These are phyloP conservation scores for Halesus radiatus DNA, from an alignment of 1,140 invertebrate species.

Conservation along the genomic window DNA sequence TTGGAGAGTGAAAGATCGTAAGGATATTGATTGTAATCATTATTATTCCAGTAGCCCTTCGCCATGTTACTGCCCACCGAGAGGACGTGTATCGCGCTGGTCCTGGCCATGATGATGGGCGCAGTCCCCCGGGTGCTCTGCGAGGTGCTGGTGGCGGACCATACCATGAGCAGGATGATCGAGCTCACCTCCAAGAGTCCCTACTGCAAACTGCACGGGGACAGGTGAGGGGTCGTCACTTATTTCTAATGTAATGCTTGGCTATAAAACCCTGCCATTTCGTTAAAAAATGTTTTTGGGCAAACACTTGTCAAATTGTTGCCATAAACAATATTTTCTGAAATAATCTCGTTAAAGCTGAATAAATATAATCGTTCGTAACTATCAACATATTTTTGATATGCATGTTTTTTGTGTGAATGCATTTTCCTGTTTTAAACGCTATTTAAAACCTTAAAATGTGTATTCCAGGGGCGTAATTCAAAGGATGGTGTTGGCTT, in stretches of 20 bases:
- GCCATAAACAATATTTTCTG: too few relatives aligned
- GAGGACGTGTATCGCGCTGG: constrained; percentile 39
- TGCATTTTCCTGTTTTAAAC: too few relatives aligned
- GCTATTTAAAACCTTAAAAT: neutral
- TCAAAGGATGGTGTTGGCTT: constrained; percentile 72
- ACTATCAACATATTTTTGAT: too few relatives aligned
- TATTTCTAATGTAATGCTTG: neutral
- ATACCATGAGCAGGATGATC: constrained; percentile 76
- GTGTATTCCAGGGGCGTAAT: constrained; percentile 69
- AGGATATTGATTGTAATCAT: too few relatives aligned
- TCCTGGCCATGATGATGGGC: constrained; percentile 23
- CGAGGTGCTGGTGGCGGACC: constrained; percentile 74
- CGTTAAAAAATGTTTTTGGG: too few relatives aligned
- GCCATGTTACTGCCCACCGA: neutral
- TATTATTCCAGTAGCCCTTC: too few relatives aligned
- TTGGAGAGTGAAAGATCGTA: too few relatives aligned
- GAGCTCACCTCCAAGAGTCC: constrained; percentile 73
- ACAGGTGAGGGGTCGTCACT: constrained; percentile 64
- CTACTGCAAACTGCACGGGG: constrained; percentile 74
- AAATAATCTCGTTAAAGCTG: too few relatives aligned
- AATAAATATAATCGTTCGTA: too few relatives aligned
- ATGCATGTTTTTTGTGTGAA: too few relatives aligned
- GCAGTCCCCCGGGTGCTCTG: constrained; percentile 56
- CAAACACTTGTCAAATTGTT: too few relatives aligned
- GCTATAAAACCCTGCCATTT: neutral